Evolutionary conservation across 64 coral and sea anemone species (phyloP).

Genomic region (Astreopora myriophthalma): DNA sequence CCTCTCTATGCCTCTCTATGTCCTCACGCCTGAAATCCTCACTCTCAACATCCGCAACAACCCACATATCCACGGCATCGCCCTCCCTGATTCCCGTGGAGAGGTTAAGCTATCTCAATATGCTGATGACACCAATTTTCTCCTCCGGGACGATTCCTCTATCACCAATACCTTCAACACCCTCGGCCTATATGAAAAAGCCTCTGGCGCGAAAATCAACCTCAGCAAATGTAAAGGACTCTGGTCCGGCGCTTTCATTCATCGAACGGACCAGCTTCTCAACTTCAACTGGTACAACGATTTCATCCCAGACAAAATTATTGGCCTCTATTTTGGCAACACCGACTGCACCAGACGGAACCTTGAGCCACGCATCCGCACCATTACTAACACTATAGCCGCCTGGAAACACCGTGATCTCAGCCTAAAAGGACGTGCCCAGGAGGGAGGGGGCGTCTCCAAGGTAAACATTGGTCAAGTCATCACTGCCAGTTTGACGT

Average conservation of each 20-base stretch:
- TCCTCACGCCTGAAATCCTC: background rate
- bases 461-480: background rate
- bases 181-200: background rate
- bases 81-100: no score
- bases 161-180: background rate
- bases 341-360: no score
- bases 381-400: no score
- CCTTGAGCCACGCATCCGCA: no score
- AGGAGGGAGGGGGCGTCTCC: background rate
- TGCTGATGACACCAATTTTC: background rate
- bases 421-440: no score
- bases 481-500: constrained; percentile 6
- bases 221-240: constrained; percentile 21
- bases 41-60: no score
- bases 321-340: background rate
- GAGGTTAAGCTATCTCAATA: no score
- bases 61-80: no score
- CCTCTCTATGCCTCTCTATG: background rate
- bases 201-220: background rate
- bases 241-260: background rate
- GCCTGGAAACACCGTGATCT: no score
- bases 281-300: background rate
- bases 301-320: background rate
- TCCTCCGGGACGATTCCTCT: background rate
- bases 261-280: background rate